These are phyloP conservation scores for Cossypha caffra DNA, from an alignment of 2,797 vertebrate species.

Conservation along the genomic window DNA sequence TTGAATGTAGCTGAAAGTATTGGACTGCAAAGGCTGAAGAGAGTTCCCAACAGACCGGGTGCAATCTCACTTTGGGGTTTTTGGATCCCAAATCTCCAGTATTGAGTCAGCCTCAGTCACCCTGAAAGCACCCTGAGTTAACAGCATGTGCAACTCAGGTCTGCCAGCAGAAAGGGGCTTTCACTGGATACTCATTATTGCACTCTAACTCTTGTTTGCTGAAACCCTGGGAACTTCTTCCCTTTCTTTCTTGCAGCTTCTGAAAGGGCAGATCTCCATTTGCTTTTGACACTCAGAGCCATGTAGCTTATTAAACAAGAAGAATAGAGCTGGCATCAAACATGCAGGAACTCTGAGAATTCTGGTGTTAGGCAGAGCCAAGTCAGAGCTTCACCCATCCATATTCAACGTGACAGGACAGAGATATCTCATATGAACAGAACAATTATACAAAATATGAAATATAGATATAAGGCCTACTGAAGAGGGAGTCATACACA, in stretches of 20 bases:
- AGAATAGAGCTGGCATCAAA: background rate
- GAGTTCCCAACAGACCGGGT: background rate
- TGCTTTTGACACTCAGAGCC: background rate
- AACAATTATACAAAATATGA: background rate
- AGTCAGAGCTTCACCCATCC: background rate
- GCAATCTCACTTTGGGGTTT: background rate
- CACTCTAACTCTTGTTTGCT: background rate
- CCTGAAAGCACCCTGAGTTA: background rate
- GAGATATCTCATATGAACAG: background rate
- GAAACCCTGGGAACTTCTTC: background rate
- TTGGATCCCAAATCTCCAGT: background rate
- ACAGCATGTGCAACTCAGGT: background rate
- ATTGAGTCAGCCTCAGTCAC: background rate
- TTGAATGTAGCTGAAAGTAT: background rate
- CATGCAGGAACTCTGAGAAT: background rate
- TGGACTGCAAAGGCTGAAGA: background rate
- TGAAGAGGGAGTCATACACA: background rate
- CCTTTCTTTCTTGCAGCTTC: background rate
- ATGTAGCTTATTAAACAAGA: background rate
- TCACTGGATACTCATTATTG: background rate
- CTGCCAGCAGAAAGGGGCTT: background rate
- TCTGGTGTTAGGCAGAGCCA: background rate
- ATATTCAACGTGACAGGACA: background rate
- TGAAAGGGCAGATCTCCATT: background rate
- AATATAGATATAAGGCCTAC: background rate